Evolutionary conservation across 30 jellyfish, hydroid and myxozoan species (phyloP), one percentile per base, ranked within the genome.

Genomic region (Turritopsis dohrnii): DNA sequence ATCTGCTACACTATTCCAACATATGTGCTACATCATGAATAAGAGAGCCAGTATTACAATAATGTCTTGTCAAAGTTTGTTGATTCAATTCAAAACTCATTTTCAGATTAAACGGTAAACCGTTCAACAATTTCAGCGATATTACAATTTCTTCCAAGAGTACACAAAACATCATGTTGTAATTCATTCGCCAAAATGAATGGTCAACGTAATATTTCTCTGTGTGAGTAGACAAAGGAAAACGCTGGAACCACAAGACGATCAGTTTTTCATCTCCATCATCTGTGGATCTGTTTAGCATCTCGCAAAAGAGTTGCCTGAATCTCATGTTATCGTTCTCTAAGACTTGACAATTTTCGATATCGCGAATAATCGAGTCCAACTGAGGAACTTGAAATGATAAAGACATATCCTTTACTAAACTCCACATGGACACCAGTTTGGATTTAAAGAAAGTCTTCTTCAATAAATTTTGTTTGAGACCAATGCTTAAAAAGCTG

Each of bases 131-230:
- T n/a, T 29, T 74, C 60, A 74, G 24, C 4, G 83, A 74, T 22
- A 74, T 16, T 21, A 74, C 31, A 30, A 74, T 74, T 29, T 74
- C 83, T 24, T 74, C 83, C 9, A 13, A 52, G 13, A 74, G 65
- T 22, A 52, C 24, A 30, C 60, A n/a, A 4, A 74, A 74, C 52
- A 26, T 31, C 53, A 29, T 24, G 53, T 26, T 24, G 65, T 74
- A 74, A 17, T 21, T 30, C 72, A 74, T 74, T 7, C 83, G 53
- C 83, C 83, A 74, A 74, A 74, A 74, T 7, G 83, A 74, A 74
- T 74, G 16, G 18, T 74, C 83, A 22, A 23, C 1, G 65, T 74
- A 74, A 74, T 16, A 74, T 30, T 74, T 74, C 13, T 16, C 83
- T 8, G 65, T n/a, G 9, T 74, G 28, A 13, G 28, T 26, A 7